Conservation (phyloP, 2,113 vertebrate genomes). For the Clarias magur region DNA sequence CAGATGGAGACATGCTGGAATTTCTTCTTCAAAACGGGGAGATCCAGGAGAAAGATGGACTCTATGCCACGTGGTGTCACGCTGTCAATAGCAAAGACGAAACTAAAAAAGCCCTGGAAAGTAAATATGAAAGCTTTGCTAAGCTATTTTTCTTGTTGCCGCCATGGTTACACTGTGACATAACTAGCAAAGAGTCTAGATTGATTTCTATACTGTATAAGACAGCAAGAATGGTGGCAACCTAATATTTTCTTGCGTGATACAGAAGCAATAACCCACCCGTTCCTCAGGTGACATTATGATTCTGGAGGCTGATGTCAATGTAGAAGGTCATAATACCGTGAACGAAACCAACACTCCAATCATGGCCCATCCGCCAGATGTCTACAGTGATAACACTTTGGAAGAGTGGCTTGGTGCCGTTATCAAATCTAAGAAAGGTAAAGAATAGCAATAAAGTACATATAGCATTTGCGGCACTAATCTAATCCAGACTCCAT, state of each 20-base stretch:
- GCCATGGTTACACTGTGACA: background rate
- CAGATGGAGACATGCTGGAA: constrained; percentile 78
- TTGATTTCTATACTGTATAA: background rate
- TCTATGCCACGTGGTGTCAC: constrained; percentile 80
- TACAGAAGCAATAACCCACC: background rate
- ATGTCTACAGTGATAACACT: constrained; percentile 79
- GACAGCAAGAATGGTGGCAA: background rate
- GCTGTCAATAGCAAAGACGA: constrained; percentile 74
- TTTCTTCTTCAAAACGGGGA: constrained; percentile 71
- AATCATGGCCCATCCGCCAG: constrained; percentile 83
- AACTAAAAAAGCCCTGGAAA: constrained; percentile 73
- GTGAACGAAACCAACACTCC: constrained; percentile 71
- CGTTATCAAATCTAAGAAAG: constrained; percentile 76
- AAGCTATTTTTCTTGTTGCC: background rate
- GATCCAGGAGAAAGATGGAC: constrained; percentile 70
- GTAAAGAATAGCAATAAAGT: constrained; percentile 56
- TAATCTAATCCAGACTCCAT: too few relatives aligned
- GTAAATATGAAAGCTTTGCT: constrained; percentile 61
- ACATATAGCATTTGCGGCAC: background rate
- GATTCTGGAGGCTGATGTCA: constrained; percentile 82
- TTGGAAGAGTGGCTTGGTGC: constrained; percentile 78
- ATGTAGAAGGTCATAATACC: constrained; percentile 72
- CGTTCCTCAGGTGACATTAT: constrained; percentile 67
- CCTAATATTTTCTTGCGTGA: background rate
- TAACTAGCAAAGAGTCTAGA: background rate